phyloP scores from a whole-genome alignment of 2,888 invertebrate genomes.

The Apodemia duryi region DNA sequence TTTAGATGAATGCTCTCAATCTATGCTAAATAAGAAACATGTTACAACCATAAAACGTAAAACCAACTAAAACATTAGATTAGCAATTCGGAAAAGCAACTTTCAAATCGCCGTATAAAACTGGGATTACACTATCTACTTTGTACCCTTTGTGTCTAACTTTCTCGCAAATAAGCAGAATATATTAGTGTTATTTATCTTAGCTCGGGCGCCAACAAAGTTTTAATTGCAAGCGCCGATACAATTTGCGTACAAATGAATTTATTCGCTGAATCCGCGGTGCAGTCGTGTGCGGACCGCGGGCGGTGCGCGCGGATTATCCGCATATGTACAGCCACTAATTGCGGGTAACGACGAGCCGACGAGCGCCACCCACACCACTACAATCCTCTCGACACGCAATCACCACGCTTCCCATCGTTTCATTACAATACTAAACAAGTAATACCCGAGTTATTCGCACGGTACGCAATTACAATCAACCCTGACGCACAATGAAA shows the following conservation, averaged over 20 bases:
- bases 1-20: not conserved
- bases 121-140: constrained; percentile 59
- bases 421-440: constrained; percentile 23
- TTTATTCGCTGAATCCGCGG: constrained; percentile 76
- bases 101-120: constrained; percentile 29
- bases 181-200: constrained; percentile 79
- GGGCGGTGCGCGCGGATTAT: constrained; percentile 59
- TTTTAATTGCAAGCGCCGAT: constrained; percentile 80
- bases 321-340: constrained; percentile 71
- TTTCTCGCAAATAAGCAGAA: constrained; percentile 75
- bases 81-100: constrained; percentile 5
- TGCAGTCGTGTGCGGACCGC: constrained; percentile 58
- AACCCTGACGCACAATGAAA: constrained; percentile 17
- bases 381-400: constrained; percentile 30
- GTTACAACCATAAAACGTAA: not conserved
- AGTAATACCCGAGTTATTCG: constrained; percentile 19
- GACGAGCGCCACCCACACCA: constrained; percentile 32
- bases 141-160: constrained; percentile 74
- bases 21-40: not conserved
- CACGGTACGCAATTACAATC: constrained; percentile 13
- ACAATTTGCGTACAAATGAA: constrained; percentile 80
- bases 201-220: constrained; percentile 75
- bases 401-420: constrained; percentile 34
- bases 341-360: constrained; percentile 68
- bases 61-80: constrained; percentile 4